These are phyloP conservation scores for Drosophila putrida DNA, from an alignment of 2,888 invertebrate genomes.

Conservation along the genomic window DNA sequence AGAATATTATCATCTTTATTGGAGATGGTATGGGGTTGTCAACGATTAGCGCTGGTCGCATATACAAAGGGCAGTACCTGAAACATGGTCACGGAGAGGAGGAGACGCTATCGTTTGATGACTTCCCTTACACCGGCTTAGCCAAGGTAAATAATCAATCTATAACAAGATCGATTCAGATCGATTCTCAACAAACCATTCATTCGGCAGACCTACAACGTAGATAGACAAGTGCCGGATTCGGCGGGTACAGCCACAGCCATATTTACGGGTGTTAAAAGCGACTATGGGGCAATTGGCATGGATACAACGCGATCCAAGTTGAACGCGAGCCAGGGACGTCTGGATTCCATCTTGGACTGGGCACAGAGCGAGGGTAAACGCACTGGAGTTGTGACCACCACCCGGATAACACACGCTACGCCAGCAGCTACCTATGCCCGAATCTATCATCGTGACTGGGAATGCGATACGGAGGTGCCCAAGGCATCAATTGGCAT, in stretches of 20 bases:
- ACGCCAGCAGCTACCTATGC: conserved; percentile 88
- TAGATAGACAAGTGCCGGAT: conserved; percentile 90
- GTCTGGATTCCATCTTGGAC: conserved; percentile 86
- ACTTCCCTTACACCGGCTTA: conserved; percentile 88
- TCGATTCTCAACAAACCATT: neutral
- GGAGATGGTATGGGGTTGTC: conserved; percentile 90
- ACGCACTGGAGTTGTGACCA: conserved; percentile 89
- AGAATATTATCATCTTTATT: conserved; percentile 88
- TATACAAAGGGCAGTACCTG: conserved; percentile 87
- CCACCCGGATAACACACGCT: conserved; percentile 89
- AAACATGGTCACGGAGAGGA: conserved; percentile 87
- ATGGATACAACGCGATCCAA: conserved; percentile 83
- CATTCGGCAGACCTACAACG: conserved; percentile 88
- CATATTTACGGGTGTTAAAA: conserved; percentile 88
- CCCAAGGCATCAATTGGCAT: conserved; percentile 84
- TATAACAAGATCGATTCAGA: neutral
- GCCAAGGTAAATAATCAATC: conserved; percentile 86
- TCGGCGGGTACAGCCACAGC: conserved; percentile 90
- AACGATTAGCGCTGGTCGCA: conserved; percentile 88
- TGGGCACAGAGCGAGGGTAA: conserved; percentile 88
- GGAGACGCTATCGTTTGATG: conserved; percentile 87
- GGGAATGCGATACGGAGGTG: conserved; percentile 87
- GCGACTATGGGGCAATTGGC: conserved; percentile 87
- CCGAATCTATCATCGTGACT: conserved; percentile 87
- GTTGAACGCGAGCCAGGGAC: conserved; percentile 84